Conservation (phyloP, 2,888 invertebrate species). For the Aleiodes testaceus region DNA sequence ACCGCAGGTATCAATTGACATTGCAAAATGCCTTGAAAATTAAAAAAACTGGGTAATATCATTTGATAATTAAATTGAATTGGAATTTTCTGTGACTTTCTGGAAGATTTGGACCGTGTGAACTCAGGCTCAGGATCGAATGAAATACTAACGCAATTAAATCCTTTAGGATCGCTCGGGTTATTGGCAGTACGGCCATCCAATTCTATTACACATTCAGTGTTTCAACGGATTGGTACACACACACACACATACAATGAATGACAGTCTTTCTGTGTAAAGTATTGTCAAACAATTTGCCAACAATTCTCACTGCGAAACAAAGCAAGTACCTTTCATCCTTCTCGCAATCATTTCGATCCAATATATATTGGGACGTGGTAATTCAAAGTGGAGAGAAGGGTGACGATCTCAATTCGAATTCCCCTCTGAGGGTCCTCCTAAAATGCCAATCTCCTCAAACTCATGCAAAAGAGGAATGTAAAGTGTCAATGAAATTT, state of each 20-base stretch:
- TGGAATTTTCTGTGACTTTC: slow-evolving; percentile 11
- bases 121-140: slow-evolving; percentile 47
- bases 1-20: slow-evolving; percentile 8
- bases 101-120: not conserved
- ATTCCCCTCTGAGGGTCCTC: slow-evolving; percentile 40
- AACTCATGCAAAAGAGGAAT: slow-evolving; percentile 50
- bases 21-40: not conserved
- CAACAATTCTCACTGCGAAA: slow-evolving; percentile 51
- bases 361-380: slow-evolving; percentile 57
- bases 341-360: slow-evolving; percentile 52
- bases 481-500: not conserved
- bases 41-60: slow-evolving; percentile 25
- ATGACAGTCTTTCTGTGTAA: slow-evolving; percentile 40
- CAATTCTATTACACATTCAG: slow-evolving; percentile 67
- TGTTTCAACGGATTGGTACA: slow-evolving; percentile 50
- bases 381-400: slow-evolving; percentile 43
- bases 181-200: slow-evolving; percentile 68
- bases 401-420: slow-evolving; percentile 31
- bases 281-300: slow-evolving; percentile 42
- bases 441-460: slow-evolving; percentile 61
- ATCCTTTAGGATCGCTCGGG: slow-evolving; percentile 65
- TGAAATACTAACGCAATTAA: slow-evolving; percentile 71
- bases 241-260: slow-evolving; percentile 22
- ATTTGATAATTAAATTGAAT: slow-evolving; percentile 19
- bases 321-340: slow-evolving; percentile 56